phyloP scores from a whole-genome alignment of 2,888 invertebrate genomes.

The Amphimallon solstitiale region DNA sequence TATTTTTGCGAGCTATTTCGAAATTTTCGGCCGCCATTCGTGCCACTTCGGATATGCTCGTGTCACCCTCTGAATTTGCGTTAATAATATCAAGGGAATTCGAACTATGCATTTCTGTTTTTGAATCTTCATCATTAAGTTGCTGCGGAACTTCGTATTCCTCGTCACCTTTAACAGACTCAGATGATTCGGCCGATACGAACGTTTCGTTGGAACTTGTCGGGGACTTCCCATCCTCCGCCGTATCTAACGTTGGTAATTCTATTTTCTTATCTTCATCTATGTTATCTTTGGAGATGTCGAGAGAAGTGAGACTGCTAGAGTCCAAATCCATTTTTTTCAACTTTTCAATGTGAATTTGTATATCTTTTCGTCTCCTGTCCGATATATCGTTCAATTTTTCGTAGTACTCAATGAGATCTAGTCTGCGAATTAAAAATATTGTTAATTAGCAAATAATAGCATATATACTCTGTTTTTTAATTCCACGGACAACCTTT shows the following conservation, averaged over 20 bases:
- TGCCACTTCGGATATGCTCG: constrained; percentile 23
- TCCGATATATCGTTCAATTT: constrained; percentile 70
- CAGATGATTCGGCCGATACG: constrained; percentile 6
- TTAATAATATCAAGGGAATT: constrained; percentile 68
- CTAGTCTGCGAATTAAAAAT: constrained; percentile 63
- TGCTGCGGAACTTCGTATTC: constrained; percentile 27
- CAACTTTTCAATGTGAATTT: constrained; percentile 52
- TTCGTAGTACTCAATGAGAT: constrained; percentile 73
- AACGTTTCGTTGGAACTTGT: constrained; percentile 27
- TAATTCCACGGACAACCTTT: no score
- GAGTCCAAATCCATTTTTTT: constrained; percentile 40
- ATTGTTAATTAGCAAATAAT: no score
- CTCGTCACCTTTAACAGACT: constrained; percentile 29
- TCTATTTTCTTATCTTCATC: background rate
- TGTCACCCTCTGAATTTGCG: constrained; percentile 63
- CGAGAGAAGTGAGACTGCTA: background rate
- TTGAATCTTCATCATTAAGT: constrained; percentile 13
- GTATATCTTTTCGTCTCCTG: constrained; percentile 61
- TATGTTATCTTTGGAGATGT: no score
- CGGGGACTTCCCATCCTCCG: background rate
- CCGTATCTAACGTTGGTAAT: background rate
- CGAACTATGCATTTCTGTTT: constrained; percentile 57
- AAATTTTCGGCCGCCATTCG: constrained; percentile 59
- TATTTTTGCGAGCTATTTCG: constrained; percentile 64
- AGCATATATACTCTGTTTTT: no score